A percentile compares a stretch with the other conserved stretches of the same genome.
Evolutionary conservation across 2,113 vertebrate species (phyloP).

Genomic region (Charadrius vociferus): DNA sequence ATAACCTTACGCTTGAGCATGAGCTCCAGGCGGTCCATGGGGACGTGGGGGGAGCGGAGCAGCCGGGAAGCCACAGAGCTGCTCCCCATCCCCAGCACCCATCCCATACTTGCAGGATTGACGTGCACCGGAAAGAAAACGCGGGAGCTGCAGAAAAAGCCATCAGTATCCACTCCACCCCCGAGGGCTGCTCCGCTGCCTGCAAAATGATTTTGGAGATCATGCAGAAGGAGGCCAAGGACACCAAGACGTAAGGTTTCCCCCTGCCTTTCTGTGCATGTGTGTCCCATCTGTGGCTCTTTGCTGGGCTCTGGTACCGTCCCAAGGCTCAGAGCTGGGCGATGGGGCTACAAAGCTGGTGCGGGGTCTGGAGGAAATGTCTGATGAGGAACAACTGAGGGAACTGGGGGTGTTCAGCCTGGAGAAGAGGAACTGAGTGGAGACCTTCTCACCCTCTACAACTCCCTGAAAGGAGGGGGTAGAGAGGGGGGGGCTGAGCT

Average conservation of each 20-base stretch:
- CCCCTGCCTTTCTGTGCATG: fast-evolving
- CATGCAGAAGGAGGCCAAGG: slow-evolving; percentile 97
- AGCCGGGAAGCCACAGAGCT: neutral
- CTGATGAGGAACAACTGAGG: no score
- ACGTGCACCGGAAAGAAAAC: slow-evolving; percentile 94
- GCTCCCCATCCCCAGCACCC: neutral
- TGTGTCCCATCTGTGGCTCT: fast-evolving
- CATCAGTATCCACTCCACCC: slow-evolving; percentile 94
- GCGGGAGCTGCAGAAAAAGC: slow-evolving; percentile 93
- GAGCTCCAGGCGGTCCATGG: fast-evolving
- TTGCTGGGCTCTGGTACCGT: fast-evolving
- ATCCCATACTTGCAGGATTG: slow-evolving; percentile 77
- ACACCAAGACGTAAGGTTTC: slow-evolving; percentile 90
- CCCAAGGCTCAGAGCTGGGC: fast-evolving
- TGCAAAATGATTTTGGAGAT: slow-evolving; percentile 96
- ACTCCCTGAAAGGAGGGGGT: no score
- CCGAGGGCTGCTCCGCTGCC: slow-evolving; percentile 91
- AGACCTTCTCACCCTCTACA: no score
- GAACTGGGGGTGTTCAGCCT: no score
- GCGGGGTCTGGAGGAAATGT: no score
- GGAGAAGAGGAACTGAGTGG: no score
- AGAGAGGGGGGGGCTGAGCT: no score
- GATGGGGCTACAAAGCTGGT: no score
- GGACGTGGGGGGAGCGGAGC: neutral
- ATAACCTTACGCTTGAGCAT: fast-evolving